These are phyloP conservation scores for Tauraco hartlaubi DNA, from an alignment of 2,797 vertebrate genomes.

Conservation along the genomic window DNA sequence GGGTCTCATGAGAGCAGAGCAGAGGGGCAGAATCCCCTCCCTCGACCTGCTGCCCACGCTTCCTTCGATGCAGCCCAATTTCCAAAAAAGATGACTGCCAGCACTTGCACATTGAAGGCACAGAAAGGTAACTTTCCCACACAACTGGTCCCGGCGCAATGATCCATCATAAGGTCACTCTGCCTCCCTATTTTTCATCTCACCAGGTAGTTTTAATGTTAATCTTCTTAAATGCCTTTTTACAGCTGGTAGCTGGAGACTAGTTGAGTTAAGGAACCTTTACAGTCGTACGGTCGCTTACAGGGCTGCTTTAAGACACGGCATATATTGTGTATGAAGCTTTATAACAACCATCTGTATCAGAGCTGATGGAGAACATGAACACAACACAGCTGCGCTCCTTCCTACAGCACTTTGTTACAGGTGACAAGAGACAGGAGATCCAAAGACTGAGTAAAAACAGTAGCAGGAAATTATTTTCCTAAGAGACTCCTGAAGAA, in stretches of 20 bases:
- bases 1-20: too few relatives aligned
- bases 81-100: background rate
- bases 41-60: too few relatives aligned
- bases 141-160: background rate
- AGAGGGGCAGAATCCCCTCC: too few relatives aligned
- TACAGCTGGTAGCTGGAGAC: slow-evolving; percentile 8
- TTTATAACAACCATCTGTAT: slow-evolving; percentile 11
- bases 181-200: slow-evolving; percentile 31
- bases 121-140: background rate
- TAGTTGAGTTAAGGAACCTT: slow-evolving; percentile 31
- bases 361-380: slow-evolving; percentile 44
- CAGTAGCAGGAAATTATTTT: background rate
- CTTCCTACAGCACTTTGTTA: slow-evolving; percentile 37
- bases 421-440: slow-evolving; percentile 22
- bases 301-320: slow-evolving; percentile 17
- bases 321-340: slow-evolving; percentile 42
- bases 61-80: background rate
- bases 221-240: slow-evolving; percentile 48
- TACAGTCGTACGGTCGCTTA: background rate
- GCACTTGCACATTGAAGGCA: background rate
- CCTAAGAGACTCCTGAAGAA: slow-evolving; percentile 7
- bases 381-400: background rate
- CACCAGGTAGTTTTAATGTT: slow-evolving; percentile 25
- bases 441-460: slow-evolving; percentile 1
- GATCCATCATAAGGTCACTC: background rate